Percentiles rank a stretch among this genome's conserved stretches.
phyloP scores from a whole-genome alignment of 2,113 vertebrate species.

The Genyomyrus donnyi region DNA sequence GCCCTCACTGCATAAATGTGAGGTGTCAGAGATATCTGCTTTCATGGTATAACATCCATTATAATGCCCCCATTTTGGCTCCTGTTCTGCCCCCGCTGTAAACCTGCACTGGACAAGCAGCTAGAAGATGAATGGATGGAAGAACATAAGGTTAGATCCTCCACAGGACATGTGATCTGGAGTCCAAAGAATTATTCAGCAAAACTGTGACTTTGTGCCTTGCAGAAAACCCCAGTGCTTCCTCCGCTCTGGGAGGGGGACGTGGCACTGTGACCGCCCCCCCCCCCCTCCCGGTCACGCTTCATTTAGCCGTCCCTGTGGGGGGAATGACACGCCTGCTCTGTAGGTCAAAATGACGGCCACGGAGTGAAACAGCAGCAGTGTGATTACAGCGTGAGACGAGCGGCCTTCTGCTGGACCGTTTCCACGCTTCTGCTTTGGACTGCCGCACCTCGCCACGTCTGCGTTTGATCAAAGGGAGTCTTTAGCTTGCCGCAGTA shows the following conservation, averaged over 20 bases:
- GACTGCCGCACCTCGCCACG: not conserved
- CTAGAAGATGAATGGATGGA: not conserved
- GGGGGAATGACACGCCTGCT: not conserved
- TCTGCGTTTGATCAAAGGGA: not conserved
- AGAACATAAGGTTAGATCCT: not conserved
- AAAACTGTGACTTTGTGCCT: not conserved
- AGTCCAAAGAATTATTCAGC: slow-evolving; percentile 21
- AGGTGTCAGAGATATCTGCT: not conserved
- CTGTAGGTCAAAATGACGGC: not conserved
- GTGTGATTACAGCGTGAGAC: not conserved
- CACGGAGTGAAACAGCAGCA: not conserved
- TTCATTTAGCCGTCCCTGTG: not conserved
- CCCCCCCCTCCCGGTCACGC: not conserved
- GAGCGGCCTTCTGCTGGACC: not conserved
- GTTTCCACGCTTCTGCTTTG: not conserved
- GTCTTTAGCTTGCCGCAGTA: not conserved
- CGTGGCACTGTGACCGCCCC: no score
- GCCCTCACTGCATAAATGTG: not conserved
- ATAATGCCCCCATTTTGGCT: not conserved
- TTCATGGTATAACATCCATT: not conserved
- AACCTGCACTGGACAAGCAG: not conserved
- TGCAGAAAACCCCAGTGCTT: not conserved
- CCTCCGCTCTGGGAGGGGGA: not conserved
- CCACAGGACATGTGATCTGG: not conserved
- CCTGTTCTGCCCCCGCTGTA: not conserved